Evolutionary conservation across 1,140 invertebrate species (phyloP), one percentile per base, ranked within the genome.

Genomic region (Sweltsa coloradensis): DNA sequence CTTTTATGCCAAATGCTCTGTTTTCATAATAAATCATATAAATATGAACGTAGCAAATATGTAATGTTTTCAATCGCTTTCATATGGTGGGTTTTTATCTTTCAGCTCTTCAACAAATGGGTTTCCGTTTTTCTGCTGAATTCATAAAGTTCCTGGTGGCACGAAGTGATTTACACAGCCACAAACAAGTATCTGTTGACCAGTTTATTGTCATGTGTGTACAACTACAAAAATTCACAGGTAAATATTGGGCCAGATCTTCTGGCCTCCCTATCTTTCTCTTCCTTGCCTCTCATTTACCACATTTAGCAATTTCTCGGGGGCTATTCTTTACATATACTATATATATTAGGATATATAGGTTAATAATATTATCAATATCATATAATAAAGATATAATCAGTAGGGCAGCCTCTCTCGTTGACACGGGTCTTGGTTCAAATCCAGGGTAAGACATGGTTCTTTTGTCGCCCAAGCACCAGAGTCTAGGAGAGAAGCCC

Each of bases 151-250:
- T 81, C 51, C 61, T 92, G 39, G 69, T 83, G 6, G 73, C 72
- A 54, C 81, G 82, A 64, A 79, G 77, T 59, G 76, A 82, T 65
- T 59, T 73, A 2, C 62, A 67, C 54, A 64, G 65, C 23, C 73
- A 78, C 26, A 67, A 72, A 47, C 72, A 72, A 53, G 75, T 92
- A 26, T 82, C 84, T 1, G 78, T 92, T 23, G 89, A 92, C 65
- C 80, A 85, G 50, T 93, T 93, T 58, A 91, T 93, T 56, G 83
- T 91, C 21, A 61, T 84, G 2, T 91, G 87, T 64, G 81, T 92
- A 11, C 83, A 90, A 69, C 77, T 93, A 40, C 87, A 90, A 62
- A 78, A 79, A 25, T 83, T 91, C 54, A 92, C 76, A 58, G 68
- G 68, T 70, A 57, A 55, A 23, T 49, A 31, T 42, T 23, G 9